Base-by-base conservation (phyloP, 2,888 invertebrate species). In the Phymatocera aterrima region DNA sequence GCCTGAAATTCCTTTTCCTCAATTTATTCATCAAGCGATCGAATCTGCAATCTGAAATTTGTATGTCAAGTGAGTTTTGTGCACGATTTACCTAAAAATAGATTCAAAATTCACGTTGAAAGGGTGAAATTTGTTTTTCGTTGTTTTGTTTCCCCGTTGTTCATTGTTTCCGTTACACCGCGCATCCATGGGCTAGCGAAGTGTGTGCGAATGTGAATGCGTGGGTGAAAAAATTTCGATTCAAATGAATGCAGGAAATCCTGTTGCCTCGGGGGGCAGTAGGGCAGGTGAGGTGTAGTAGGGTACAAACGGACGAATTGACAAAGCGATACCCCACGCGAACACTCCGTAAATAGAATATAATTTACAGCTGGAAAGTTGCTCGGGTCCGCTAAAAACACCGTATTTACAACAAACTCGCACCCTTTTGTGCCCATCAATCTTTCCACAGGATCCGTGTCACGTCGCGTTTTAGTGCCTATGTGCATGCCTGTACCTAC, bases 271-370 rank as follows among this genome's bases (percentile, higher is more conserved):
- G 6, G 60, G 24, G 37, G 43, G 43, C 8, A 18, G 2, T 18
- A 21, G n/a, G 61, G 61, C 3, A 18, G 28, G n/a, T n/a, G n/a
- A n/a, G n/a, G n/a, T n/a, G n/a, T n/a, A n/a, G n/a, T n/a, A n/a
- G n/a, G n/a, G 28, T 6, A 61, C 51, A 51, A 51, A 72, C 72
- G 51, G 51, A 72, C 72, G 72, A 34, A 72, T 72, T 72, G 72
- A 72, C 72, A 72, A 34, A 34, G 72, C 51, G 72, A 51, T 34
- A 31, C 72, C 51, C 48, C 72, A 48, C 51, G 72, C 72, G 18
- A 72, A 72, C 51, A 72, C 48, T 72, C 72, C 28, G 72, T 72
- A 72, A 72, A 72, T 72, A 72, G 72, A 72, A 72, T 72, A 72
- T 72, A 72, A 72, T 72, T 72, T 51, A 51, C 48, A 43, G 28